phyloP scores from a whole-genome alignment of 2,888 invertebrate genomes.

The Ennomos erosarius region DNA sequence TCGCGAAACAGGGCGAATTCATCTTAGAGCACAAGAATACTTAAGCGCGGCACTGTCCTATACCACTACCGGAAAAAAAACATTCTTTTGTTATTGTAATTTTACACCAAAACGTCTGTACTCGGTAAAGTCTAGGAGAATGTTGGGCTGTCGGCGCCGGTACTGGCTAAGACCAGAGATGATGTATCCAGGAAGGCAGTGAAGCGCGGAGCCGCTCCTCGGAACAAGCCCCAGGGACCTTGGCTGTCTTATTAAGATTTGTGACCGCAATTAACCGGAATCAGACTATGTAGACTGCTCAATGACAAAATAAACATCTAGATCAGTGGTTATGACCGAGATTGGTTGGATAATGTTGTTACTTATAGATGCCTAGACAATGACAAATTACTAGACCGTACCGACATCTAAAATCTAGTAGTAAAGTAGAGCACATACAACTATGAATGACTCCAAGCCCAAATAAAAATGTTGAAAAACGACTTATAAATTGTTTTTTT shows the following conservation, averaged over 20 bases:
- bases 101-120: conserved; percentile 51
- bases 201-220: conserved; percentile 71
- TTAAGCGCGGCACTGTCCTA: conserved; percentile 27
- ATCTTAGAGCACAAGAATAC: conserved; percentile 48
- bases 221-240: conserved; percentile 69
- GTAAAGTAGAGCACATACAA: background rate
- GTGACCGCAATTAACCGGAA: conserved; percentile 57
- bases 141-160: conserved; percentile 64
- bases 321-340: conserved; percentile 37
- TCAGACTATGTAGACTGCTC: conserved; percentile 51
- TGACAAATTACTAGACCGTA: conserved; percentile 15
- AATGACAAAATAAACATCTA: conserved; percentile 50
- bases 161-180: conserved; percentile 63
- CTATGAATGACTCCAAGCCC: too few species aligned
- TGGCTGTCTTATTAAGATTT: conserved; percentile 64
- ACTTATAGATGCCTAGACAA: conserved; percentile 10
- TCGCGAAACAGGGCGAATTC: conserved; percentile 76
- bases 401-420: background rate
- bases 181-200: conserved; percentile 53
- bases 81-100: conserved; percentile 15
- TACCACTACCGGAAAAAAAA: conserved; percentile 17
- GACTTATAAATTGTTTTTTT: too few species aligned
- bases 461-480: too few species aligned
- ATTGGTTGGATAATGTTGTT: conserved; percentile 17
- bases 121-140: conserved; percentile 60